phyloP scores from a whole-genome alignment of 2,888 invertebrate species.

The Agrochola lychnidis region DNA sequence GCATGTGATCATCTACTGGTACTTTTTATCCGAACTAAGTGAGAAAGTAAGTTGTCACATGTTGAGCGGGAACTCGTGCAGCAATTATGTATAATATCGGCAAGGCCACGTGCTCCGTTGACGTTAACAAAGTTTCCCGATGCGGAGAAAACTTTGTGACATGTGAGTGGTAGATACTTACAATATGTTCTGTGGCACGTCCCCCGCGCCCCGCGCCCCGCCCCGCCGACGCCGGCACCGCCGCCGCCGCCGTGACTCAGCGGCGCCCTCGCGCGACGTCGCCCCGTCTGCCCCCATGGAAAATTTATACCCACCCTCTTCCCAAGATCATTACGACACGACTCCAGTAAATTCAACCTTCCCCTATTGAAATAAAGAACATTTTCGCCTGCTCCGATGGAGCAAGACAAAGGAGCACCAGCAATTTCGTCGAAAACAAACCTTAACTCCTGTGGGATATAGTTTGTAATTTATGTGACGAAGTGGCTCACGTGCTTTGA shows the following conservation, averaged over 20 bases:
- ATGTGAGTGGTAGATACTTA: slow-evolving; percentile 90
- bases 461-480: slow-evolving; percentile 88
- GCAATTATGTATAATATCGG: slow-evolving; percentile 86
- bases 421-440: slow-evolving; percentile 89
- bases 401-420: slow-evolving; percentile 87
- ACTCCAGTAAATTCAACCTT: slow-evolving; percentile 77
- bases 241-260: slow-evolving; percentile 87
- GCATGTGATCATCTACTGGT: slow-evolving; percentile 24
- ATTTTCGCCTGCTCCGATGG: slow-evolving; percentile 69
- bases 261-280: slow-evolving; percentile 90
- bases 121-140: slow-evolving; percentile 90
- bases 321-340: slow-evolving; percentile 85
- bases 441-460: slow-evolving; percentile 89
- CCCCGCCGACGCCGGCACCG: slow-evolving; percentile 75
- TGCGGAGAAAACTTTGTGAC: slow-evolving; percentile 91
- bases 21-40: slow-evolving; percentile 52
- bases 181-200: slow-evolving; percentile 83
- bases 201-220: slow-evolving; percentile 66
- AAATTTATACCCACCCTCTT: slow-evolving; percentile 90
- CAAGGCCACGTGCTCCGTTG: slow-evolving; percentile 90
- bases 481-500: slow-evolving; percentile 85
- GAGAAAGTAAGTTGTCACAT: slow-evolving; percentile 70
- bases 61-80: slow-evolving; percentile 77
- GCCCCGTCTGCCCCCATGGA: slow-evolving; percentile 90
- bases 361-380: slow-evolving; percentile 74